Conservation (phyloP, 2,113 vertebrate genomes). For the Solea solea region DNA sequence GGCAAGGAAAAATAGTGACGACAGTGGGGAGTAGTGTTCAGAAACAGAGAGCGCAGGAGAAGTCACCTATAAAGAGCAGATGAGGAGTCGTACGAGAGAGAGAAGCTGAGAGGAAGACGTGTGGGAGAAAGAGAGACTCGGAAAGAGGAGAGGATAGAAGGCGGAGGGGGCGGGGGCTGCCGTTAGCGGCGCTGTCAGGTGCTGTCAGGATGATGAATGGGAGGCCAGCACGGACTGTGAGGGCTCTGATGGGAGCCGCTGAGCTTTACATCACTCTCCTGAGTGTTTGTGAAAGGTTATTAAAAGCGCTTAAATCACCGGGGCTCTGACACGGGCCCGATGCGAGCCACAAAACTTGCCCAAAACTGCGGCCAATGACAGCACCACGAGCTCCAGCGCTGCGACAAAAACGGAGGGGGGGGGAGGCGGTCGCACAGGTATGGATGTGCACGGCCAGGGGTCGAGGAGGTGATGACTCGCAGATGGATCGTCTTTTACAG, state of each 20-base stretch:
- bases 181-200: slow-evolving; percentile 61
- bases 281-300: slow-evolving; percentile 82
- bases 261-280: slow-evolving; percentile 75
- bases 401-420: slow-evolving; percentile 10
- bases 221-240: slow-evolving; percentile 67
- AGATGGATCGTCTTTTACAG: slow-evolving; percentile 51
- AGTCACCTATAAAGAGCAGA: slow-evolving; percentile 27
- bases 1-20: background rate
- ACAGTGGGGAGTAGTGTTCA: background rate
- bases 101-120: slow-evolving; percentile 38
- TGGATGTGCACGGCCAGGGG: slow-evolving; percentile 1
- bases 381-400: background rate
- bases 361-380: slow-evolving; percentile 32
- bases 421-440: slow-evolving; percentile 14
- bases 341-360: slow-evolving; percentile 58
- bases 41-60: slow-evolving; percentile 1
- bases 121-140: slow-evolving; percentile 49
- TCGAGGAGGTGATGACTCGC: slow-evolving; percentile 40
- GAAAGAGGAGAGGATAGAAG: slow-evolving; percentile 38
- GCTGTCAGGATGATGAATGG: slow-evolving; percentile 75
- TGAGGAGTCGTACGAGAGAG: slow-evolving; percentile 38
- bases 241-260: slow-evolving; percentile 70
- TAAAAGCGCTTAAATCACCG: slow-evolving; percentile 78
- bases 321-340: slow-evolving; percentile 40
- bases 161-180: slow-evolving; percentile 26